A percentile compares a stretch with the other conserved stretches of the same genome.
Conservation (phyloP, 2,113 vertebrate species). For the Bos indicus region DNA sequence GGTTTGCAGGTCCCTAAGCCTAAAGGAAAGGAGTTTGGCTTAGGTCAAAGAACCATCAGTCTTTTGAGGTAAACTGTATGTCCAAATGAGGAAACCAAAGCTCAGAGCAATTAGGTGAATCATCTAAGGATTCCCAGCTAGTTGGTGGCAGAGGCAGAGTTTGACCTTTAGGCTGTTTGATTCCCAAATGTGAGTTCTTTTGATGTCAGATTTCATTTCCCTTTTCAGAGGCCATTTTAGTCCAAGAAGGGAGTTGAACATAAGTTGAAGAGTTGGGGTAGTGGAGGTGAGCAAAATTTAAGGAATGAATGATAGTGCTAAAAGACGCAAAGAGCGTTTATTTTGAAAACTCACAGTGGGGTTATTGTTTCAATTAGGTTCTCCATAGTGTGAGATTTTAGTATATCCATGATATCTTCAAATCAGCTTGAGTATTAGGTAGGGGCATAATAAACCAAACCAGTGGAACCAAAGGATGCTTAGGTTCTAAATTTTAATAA, state of each 20-base stretch:
- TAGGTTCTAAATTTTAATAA: constrained; percentile 31
- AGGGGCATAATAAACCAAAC: not conserved
- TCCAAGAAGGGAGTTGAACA: not conserved
- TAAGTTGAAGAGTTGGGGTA: not conserved
- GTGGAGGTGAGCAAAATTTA: not conserved
- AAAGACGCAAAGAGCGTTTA: not conserved
- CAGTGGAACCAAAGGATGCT: not conserved
- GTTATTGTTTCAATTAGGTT: constrained; percentile 15
- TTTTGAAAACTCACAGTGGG: not conserved
- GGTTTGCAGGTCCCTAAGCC: not conserved
- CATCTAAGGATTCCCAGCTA: not conserved
- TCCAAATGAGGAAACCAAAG: not conserved
- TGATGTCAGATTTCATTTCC: not conserved
- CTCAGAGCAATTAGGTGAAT: not conserved
- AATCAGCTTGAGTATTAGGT: not conserved
- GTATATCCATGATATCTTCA: not conserved
- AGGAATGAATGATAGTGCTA: not conserved
- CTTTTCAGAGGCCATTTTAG: not conserved
- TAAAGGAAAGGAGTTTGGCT: not conserved
- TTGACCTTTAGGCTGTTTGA: not conserved
- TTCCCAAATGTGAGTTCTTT: not conserved
- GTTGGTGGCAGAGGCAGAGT: not conserved
- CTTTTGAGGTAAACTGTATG: not conserved
- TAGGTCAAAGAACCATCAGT: not conserved
- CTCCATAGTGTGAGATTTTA: not conserved